Percentiles rank a stretch among this genome's conserved stretches.
Evolutionary conservation across 2,113 vertebrate species (phyloP).

Genomic region (Alexandromys fortis): DNA sequence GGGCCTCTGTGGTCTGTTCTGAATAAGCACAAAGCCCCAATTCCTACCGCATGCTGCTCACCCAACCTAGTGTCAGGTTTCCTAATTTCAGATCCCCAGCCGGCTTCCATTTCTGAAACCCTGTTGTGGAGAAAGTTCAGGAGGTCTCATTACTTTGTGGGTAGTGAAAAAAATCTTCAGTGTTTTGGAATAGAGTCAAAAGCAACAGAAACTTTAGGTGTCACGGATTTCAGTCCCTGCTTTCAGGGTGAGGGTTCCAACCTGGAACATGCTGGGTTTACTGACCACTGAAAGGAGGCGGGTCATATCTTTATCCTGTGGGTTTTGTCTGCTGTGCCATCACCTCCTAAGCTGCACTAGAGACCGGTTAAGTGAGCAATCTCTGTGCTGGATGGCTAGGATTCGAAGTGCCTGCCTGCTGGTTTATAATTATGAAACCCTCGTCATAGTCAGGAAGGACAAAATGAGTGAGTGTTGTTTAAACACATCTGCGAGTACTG

Average conservation of each 20-base stretch:
- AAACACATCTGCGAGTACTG: neutral
- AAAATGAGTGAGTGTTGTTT: neutral
- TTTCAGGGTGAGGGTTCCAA: neutral
- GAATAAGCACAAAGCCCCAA: neutral
- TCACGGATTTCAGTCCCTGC: neutral
- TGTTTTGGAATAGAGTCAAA: neutral
- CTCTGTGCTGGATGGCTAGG: neutral
- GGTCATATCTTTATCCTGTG: neutral
- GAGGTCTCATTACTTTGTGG: neutral
- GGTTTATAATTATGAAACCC: neutral
- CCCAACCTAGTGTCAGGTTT: neutral
- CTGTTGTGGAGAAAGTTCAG: neutral
- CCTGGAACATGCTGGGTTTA: neutral
- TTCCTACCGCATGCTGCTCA: neutral
- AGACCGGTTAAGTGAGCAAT: neutral
- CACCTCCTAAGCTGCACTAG: neutral
- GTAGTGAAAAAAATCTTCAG: no score
- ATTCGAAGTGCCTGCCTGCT: neutral
- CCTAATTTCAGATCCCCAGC: neutral
- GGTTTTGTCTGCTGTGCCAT: neutral
- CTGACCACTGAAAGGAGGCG: neutral
- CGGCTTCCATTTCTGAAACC: neutral
- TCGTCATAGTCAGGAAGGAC: neutral
- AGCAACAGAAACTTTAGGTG: neutral
- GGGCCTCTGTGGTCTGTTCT: neutral